Percentiles rank a stretch among this genome's conserved stretches.
These are phyloP conservation scores for Lepus oiostolus DNA, from an alignment of 2,797 vertebrate species.

Conservation along the genomic window DNA sequence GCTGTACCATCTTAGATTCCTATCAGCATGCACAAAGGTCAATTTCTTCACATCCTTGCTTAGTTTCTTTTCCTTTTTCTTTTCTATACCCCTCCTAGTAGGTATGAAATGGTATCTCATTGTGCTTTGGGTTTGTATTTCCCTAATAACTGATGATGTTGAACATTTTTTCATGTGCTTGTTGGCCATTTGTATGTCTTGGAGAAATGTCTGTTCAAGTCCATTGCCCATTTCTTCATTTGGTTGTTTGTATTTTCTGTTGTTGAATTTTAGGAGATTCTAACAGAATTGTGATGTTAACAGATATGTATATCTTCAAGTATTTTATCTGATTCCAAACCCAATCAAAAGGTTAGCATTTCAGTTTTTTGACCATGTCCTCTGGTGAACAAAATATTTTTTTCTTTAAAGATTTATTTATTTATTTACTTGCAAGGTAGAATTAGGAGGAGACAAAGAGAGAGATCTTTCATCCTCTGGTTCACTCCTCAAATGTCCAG, in stretches of 20 bases:
- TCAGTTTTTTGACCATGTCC: conserved; percentile 38
- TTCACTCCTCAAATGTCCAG: too few relatives aligned
- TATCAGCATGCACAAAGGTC: background rate
- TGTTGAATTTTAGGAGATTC: conserved; percentile 36
- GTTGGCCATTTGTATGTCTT: background rate
- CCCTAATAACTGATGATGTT: conserved; percentile 21
- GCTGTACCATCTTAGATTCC: background rate
- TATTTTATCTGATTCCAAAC: conserved; percentile 33
- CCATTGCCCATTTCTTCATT: background rate
- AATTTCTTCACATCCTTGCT: conserved; percentile 17
- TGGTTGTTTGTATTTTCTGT: conserved; percentile 40
- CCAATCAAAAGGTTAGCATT: background rate
- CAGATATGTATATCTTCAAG: background rate
- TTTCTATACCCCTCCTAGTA: background rate
- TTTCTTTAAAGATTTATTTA: too few relatives aligned
- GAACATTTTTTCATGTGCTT: conserved; percentile 24
- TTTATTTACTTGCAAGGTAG: too few relatives aligned
- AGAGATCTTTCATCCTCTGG: too few relatives aligned
- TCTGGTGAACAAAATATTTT: background rate
- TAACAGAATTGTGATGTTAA: conserved; percentile 27
- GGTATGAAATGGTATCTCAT: conserved; percentile 37
- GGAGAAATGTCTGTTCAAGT: conserved; percentile 40
- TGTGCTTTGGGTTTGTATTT: conserved; percentile 62
- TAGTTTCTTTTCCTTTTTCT: background rate
- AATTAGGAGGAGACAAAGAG: too few relatives aligned